phyloP scores from a whole-genome alignment of 2,113 vertebrate genomes.

The Columba livia region DNA sequence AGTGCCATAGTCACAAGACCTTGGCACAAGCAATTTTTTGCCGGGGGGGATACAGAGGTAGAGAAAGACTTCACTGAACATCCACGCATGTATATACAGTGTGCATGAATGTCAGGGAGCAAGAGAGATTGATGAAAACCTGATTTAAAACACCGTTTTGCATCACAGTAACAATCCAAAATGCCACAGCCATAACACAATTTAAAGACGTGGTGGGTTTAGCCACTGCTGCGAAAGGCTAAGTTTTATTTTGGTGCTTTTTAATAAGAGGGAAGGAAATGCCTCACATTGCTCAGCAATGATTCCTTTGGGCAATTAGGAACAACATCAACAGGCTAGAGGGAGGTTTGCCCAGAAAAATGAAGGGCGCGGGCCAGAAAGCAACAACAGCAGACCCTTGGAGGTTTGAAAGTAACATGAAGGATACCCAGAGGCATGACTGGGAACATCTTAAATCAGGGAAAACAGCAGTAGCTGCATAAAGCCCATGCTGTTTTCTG shows the following conservation, averaged over 20 bases:
- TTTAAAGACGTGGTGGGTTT: not conserved
- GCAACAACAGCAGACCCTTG: conserved; percentile 42
- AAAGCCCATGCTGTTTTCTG: conserved; percentile 37
- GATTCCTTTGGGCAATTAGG: conserved; percentile 62
- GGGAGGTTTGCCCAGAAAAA: conserved; percentile 55
- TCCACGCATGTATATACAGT: not conserved
- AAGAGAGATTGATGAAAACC: not conserved
- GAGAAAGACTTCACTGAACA: not conserved
- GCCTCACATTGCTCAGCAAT: conserved; percentile 59
- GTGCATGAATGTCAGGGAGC: not conserved
- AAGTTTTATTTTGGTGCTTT: conserved; percentile 62
- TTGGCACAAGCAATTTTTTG: not conserved
- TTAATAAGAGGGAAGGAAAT: conserved; percentile 69
- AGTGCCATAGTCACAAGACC: not conserved
- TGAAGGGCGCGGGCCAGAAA: conserved; percentile 12
- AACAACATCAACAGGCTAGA: conserved; percentile 51
- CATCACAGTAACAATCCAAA: not conserved
- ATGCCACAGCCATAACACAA: not conserved
- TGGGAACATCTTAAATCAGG: not conserved
- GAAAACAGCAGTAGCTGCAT: not conserved
- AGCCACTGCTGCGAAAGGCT: conserved; percentile 7
- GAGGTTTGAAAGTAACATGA: conserved; percentile 43
- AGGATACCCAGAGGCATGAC: not conserved
- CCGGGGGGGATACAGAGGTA: not conserved
- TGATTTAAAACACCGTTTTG: not conserved